Percentiles rank a stretch among this genome's conserved stretches.
These are phyloP conservation scores for Lycaena phlaeas DNA, from an alignment of 2,888 invertebrate species.

Conservation along the genomic window DNA sequence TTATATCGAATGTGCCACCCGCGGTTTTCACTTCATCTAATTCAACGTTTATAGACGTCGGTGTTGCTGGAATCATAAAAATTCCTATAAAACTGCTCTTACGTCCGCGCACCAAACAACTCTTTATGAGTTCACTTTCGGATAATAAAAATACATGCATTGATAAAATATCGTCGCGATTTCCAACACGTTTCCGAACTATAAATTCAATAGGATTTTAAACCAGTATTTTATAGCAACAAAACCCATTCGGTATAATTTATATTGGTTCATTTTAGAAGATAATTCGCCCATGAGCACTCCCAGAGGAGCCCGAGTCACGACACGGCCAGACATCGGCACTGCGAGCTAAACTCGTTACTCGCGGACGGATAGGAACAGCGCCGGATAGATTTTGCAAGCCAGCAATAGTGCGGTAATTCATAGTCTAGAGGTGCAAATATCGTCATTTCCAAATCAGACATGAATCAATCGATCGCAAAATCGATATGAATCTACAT, in stretches of 20 bases:
- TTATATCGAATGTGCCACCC: conserved; percentile 12
- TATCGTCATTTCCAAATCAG: background rate
- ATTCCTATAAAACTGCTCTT: conserved; percentile 51
- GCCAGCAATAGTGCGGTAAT: conserved; percentile 54
- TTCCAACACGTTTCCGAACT: conserved; percentile 31
- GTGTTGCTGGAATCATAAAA: conserved; percentile 57
- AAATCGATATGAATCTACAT: too few species aligned
- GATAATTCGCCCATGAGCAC: conserved; percentile 55
- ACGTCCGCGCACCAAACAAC: conserved; percentile 42
- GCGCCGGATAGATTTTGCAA: too few species aligned
- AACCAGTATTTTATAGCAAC: conserved; percentile 41
- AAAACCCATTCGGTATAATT: conserved; percentile 54
- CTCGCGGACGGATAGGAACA: conserved; percentile 38
- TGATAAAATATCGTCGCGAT: conserved; percentile 4
- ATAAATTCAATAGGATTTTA: conserved; percentile 29
- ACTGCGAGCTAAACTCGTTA: conserved; percentile 48
- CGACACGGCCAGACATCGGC: conserved; percentile 36
- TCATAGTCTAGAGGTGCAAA: conserved; percentile 44
- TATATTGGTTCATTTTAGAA: conserved; percentile 51
- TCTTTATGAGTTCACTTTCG: conserved; percentile 26
- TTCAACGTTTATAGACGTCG: conserved; percentile 59
- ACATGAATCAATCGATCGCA: too few species aligned
- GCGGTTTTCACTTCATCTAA: conserved; percentile 44
- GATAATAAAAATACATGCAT: background rate
- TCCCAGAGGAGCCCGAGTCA: conserved; percentile 55